Conservation (phyloP, 2,113 vertebrate genomes). For the Brachyhypopomus occidentalis region DNA sequence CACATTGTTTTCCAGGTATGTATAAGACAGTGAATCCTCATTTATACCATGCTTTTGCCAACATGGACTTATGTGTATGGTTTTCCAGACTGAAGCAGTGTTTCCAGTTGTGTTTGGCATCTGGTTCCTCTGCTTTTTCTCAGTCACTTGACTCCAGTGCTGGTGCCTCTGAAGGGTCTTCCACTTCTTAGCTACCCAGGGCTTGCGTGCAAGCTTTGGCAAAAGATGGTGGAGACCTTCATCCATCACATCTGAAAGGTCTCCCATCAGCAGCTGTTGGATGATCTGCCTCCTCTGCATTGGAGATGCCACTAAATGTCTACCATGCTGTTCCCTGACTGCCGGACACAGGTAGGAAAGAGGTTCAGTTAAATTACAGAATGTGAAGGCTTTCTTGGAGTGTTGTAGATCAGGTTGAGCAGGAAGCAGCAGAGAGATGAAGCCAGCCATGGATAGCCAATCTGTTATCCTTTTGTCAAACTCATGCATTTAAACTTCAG, state of each 20-base stretch:
- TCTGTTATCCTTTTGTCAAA: not conserved
- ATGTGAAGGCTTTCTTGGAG: not conserved
- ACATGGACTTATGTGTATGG: slow-evolving; percentile 43
- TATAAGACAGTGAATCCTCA: slow-evolving; percentile 64
- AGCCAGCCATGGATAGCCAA: not conserved
- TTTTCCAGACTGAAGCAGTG: slow-evolving; percentile 49
- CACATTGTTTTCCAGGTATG: slow-evolving; percentile 65
- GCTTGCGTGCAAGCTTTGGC: slow-evolving; percentile 56
- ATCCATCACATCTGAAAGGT: slow-evolving; percentile 74
- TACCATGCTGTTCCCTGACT: slow-evolving; percentile 67
- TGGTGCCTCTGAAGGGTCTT: slow-evolving; percentile 49
- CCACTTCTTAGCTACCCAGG: slow-evolving; percentile 45
- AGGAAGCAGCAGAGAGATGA: slow-evolving; percentile 45
- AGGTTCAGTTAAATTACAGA: slow-evolving; percentile 10
- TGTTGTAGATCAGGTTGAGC: slow-evolving; percentile 19
- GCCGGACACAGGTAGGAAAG: slow-evolving; percentile 65
- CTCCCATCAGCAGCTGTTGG: slow-evolving; percentile 71
- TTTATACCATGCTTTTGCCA: slow-evolving; percentile 52
- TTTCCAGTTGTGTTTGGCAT: not conserved
- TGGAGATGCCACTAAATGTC: slow-evolving; percentile 62
- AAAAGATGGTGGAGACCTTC: slow-evolving; percentile 68
- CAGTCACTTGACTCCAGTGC: slow-evolving; percentile 45
- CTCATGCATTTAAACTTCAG: not conserved
- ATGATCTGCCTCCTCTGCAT: slow-evolving; percentile 66
- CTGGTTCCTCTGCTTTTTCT: slow-evolving; percentile 57